phyloP scores from a whole-genome alignment of 2,888 invertebrate species.

The Nemoura dubitans region DNA sequence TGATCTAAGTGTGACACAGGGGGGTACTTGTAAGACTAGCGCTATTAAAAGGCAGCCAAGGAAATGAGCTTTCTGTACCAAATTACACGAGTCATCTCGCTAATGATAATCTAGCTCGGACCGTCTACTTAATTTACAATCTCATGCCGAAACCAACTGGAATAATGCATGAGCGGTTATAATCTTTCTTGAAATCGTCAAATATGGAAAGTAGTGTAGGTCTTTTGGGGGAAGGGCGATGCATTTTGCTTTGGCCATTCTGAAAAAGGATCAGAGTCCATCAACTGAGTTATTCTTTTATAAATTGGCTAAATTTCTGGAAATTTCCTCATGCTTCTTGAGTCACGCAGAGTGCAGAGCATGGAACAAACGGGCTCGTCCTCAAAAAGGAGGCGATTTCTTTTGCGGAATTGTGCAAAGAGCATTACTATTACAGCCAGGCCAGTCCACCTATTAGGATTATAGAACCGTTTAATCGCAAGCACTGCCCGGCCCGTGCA shows the following conservation, averaged over 20 bases:
- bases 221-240: not conserved
- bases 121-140: conserved; percentile 14
- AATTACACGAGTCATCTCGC: conserved; percentile 28
- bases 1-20: conserved; percentile 27
- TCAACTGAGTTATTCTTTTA: too few relatives aligned
- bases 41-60: not conserved
- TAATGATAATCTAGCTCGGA: conserved; percentile 28
- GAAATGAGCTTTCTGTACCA: conserved; percentile 25
- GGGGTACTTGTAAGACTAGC: conserved; percentile 21
- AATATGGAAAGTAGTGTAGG: not conserved
- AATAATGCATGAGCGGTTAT: conserved; percentile 8
- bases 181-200: not conserved
- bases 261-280: too few relatives aligned
- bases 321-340: too few relatives aligned
- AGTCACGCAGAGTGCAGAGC: too few relatives aligned
- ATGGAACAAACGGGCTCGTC: not conserved
- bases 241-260: not conserved
- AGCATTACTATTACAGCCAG: not conserved
- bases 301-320: too few relatives aligned
- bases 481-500: not conserved
- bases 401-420: not conserved
- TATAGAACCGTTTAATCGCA: not conserved
- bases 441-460: not conserved
- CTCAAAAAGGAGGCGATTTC: not conserved
- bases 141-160: not conserved